A percentile compares a stretch with the other conserved stretches of the same genome.
Evolutionary conservation across 1,140 invertebrate species (phyloP).

Genomic region (Apis dorsata): DNA sequence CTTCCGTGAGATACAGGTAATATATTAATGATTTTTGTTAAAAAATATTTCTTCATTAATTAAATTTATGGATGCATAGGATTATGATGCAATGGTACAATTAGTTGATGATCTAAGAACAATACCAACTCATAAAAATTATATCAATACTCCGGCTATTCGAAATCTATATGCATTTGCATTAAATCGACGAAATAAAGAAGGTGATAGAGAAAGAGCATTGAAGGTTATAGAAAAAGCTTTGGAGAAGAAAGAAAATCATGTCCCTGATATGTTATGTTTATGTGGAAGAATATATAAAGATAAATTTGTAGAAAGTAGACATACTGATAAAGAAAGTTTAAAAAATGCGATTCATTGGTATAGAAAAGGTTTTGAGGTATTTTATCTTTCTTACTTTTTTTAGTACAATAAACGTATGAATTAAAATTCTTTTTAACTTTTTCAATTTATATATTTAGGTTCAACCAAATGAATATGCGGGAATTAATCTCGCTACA

Average conservation of each 20-base stretch:
- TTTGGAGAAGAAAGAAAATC: conserved; percentile 94
- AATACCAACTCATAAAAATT: conserved; percentile 94
- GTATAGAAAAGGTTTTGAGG: conserved; percentile 98
- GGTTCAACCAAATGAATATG: conserved; percentile 99
- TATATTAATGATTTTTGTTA: conserved; percentile 4
- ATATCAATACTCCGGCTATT: conserved; percentile 94
- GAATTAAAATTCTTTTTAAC: conserved; percentile 1
- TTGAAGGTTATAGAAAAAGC: conserved; percentile 94
- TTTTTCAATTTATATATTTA: conserved; percentile 65
- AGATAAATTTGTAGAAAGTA: conserved; percentile 98
- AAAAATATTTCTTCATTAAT: neutral
- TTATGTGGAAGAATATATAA: conserved; percentile 99
- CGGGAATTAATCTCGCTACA: conserved; percentile 99
- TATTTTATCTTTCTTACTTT: conserved; percentile 40
- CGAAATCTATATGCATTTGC: conserved; percentile 98
- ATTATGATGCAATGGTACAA: conserved; percentile 99
- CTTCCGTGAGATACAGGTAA: conserved; percentile 92
- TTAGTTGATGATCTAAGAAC: conserved; percentile 96
- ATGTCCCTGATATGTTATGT: conserved; percentile 98
- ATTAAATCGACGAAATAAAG: conserved; percentile 95
- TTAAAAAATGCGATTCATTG: conserved; percentile 96
- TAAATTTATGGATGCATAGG: conserved; percentile 78
- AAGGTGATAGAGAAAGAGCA: conserved; percentile 96
- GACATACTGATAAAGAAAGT: conserved; percentile 93
- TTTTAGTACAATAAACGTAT: neutral